Percentiles rank a stretch among this genome's conserved stretches.
phyloP scores from a whole-genome alignment of 1,140 invertebrate genomes.

The Achroia grisella region DNA sequence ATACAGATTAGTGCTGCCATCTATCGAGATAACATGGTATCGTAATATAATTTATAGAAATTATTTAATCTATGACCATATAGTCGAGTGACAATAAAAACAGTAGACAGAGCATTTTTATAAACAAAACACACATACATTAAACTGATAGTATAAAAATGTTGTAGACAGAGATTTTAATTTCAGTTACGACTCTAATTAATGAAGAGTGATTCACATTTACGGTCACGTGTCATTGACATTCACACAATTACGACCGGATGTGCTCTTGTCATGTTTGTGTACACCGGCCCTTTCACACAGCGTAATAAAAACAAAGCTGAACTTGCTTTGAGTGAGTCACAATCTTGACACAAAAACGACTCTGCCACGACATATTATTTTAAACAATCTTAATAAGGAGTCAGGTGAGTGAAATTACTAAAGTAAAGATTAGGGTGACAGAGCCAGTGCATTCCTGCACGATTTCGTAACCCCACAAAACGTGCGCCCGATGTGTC shows the following conservation, averaged over 20 bases:
- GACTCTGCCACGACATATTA: neutral
- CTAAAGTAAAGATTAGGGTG: slow-evolving; percentile 37
- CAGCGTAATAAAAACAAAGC: slow-evolving; percentile 37
- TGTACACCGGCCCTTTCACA: slow-evolving; percentile 29
- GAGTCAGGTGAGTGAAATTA: slow-evolving; percentile 35
- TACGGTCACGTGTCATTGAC: slow-evolving; percentile 49
- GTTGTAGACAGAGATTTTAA: too few relatives aligned
- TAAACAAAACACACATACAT: too few relatives aligned
- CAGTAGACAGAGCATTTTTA: too few relatives aligned
- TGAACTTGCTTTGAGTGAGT: slow-evolving; percentile 16
- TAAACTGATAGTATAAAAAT: too few relatives aligned
- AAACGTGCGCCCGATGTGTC: slow-evolving; percentile 30
- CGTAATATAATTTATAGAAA: too few relatives aligned
- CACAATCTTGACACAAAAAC: neutral
- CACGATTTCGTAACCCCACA: slow-evolving; percentile 33
- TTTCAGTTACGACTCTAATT: slow-evolving; percentile 31
- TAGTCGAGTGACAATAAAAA: too few relatives aligned
- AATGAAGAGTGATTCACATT: slow-evolving; percentile 41
- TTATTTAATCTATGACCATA: too few relatives aligned
- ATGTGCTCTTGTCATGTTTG: slow-evolving; percentile 37
- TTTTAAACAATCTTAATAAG: slow-evolving; percentile 17
- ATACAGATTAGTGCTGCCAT: too few relatives aligned
- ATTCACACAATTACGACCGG: slow-evolving; percentile 44
- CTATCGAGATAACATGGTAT: too few relatives aligned
- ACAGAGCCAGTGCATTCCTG: slow-evolving; percentile 43